These are phyloP conservation scores for Hydrophis major DNA, from an alignment of 2,797 vertebrate species.

Conservation along the genomic window DNA sequence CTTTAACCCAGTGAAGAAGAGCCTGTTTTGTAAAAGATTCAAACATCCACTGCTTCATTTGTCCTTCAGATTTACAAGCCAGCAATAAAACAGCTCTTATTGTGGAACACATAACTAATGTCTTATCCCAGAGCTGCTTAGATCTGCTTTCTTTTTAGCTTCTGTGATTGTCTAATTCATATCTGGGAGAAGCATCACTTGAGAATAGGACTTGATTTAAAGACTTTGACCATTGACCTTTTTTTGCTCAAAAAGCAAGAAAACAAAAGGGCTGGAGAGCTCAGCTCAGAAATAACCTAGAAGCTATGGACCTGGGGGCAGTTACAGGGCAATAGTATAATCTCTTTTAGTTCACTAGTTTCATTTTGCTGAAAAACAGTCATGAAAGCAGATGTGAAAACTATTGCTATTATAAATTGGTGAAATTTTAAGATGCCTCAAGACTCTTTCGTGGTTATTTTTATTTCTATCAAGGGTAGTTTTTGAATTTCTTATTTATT, in stretches of 20 bases:
- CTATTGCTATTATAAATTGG: background rate
- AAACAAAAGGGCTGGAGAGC: background rate
- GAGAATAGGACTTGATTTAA: conserved; percentile 10
- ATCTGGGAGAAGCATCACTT: conserved; percentile 7
- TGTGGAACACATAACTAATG: conserved; percentile 28
- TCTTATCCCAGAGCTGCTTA: background rate
- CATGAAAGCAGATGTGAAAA: background rate
- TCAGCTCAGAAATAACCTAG: background rate
- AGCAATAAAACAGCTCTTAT: conserved; percentile 26
- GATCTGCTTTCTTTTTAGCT: background rate
- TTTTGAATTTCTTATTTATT: background rate
- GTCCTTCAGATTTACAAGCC: conserved; percentile 28
- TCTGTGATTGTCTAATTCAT: background rate
- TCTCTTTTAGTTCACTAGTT: background rate
- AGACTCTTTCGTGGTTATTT: background rate
- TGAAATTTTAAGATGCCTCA: background rate
- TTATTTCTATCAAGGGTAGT: background rate
- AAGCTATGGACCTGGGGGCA: background rate
- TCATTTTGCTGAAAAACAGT: background rate
- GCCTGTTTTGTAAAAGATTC: background rate
- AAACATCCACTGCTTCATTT: conserved; percentile 4
- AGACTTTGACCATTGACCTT: conserved; percentile 6
- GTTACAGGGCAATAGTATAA: background rate
- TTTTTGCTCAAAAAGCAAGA: background rate
- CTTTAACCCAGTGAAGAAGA: background rate